Evolutionary conservation across 1,140 invertebrate species (phyloP), one percentile per base, ranked within the genome.

Genomic region (Penaeus vannamei): DNA sequence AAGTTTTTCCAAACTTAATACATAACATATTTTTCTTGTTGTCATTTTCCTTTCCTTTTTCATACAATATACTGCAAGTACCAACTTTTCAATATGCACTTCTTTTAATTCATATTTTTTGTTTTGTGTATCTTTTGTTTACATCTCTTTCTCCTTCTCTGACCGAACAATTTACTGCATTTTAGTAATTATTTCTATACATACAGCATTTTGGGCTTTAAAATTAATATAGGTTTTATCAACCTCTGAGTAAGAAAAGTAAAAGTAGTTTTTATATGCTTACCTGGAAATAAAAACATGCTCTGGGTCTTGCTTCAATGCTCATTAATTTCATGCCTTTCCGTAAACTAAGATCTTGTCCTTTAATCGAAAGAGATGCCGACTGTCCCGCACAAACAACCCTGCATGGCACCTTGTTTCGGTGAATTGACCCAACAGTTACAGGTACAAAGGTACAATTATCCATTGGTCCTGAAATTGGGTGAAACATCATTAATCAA

Each of bases 381-480:
- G 97, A 97, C 92, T 99, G 98, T 0, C 97, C 97, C 1, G 98
- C 97, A 86, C 96, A 94, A 8, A 98, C 98, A 26, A 96, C 93
- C 83, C 97, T 94, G 92, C 97, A 98, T 0, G 97, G 97, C 1
- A 97, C 96, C 91, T 98, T 96, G 93, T 99, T 98, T 17, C 98
- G 93, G 93, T 99, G 97, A 62, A 99, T 95, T 46, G 97, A 97
- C 72, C 96, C 95, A 5, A 99, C 96, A 77, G 94, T 95, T 0
- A 97, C 97, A 7, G 95, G 94, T 77, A 95, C 94, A 93, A 98
- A 99, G 79, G 95, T 94, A 14, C 98, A 98, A 92, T 96, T 95
- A 76, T 96, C 95, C 90, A 97, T 93, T 2, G 98, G 97, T n/a
- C 98, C 98, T 92, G 92, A 10, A 46, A 89, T 60, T 36, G 64